Base-by-base conservation (phyloP, 2,113 vertebrate genomes). In the Dermatemys mawii region DNA sequence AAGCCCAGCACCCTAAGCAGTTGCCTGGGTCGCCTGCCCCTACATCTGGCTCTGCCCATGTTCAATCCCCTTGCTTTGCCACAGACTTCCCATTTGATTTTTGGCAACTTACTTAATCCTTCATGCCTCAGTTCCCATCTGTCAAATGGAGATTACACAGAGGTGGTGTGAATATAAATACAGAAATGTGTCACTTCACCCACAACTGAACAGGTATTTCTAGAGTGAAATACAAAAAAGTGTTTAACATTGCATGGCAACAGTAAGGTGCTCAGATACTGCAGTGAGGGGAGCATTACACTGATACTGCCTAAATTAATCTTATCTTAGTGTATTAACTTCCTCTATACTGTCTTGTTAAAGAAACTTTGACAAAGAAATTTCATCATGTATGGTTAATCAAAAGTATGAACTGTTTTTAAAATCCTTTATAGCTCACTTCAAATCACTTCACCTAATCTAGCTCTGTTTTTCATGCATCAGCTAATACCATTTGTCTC, bases 341-440 rank as follows among this genome's bases (percentile, higher is more conserved):
- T 81, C 48, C 29, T 84, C 53, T 90, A 1, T 48, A 92, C 78
- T 38, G 0, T 63, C 38, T 60, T 80, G 29, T 7, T 11, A 13
- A 19, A 73, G 57, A 44, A 53, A 48, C 57, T 57, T 32, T 57
- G 55, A 32, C 12, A 57, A 57, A 57, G 29, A n/a, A n/a, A n/a
- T 76, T 55, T 48, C 73, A 57, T 46, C 84, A 46, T n/a, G 78
- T 21, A 67, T 93, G 67, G 83, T 95, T 94, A 95, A n/a, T 93
- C 83, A 88, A 93, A 90, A 78, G 60, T 92, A 75, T 2, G 35
- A 87, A 60, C 17, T 67, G 13, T 32, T 93, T 70, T 50, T 87
- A 93, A 93, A 96, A 94, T 95, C 90, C 84, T 94, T 83, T 86
- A 79, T 51, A 57, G 79, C 79, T 92, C 55, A 57, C 79, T 90